Evolutionary conservation across 2,113 vertebrate species (phyloP).

Genomic region (Thomomys bottae): DNA sequence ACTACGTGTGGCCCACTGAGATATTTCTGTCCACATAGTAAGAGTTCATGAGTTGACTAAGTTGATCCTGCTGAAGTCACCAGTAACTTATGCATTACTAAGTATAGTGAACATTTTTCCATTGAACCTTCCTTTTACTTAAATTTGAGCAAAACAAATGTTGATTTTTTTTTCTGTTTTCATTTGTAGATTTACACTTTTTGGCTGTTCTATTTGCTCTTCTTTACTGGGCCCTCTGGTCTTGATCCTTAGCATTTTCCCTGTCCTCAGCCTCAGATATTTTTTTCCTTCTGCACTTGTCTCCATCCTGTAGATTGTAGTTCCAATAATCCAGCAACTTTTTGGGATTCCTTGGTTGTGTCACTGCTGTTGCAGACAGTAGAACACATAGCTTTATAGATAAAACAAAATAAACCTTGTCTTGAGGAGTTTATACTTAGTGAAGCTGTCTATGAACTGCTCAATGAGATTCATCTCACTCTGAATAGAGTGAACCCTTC

Average conservation of each 20-base stretch:
- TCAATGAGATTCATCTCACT: accelerated
- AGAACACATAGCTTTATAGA: background rate
- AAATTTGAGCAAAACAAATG: background rate
- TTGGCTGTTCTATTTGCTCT: background rate
- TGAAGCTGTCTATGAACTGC: background rate
- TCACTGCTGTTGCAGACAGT: background rate
- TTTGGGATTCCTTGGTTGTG: background rate
- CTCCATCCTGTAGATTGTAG: background rate
- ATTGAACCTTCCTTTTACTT: background rate
- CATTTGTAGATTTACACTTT: background rate
- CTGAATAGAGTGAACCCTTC: background rate
- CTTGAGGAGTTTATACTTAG: background rate
- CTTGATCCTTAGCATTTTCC: background rate
- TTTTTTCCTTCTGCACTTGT: background rate
- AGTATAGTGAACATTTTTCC: background rate
- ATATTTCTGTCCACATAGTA: background rate
- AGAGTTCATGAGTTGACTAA: background rate
- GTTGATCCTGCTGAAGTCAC: background rate
- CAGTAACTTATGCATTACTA: background rate
- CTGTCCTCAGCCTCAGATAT: background rate
- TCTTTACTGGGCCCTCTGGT: background rate
- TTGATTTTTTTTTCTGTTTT: background rate
- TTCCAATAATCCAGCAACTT: background rate
- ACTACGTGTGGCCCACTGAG: background rate
- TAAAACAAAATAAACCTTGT: background rate